Evolutionary conservation across 1,140 invertebrate genomes (phyloP).

Genomic region (Paraescarpia echinospica): DNA sequence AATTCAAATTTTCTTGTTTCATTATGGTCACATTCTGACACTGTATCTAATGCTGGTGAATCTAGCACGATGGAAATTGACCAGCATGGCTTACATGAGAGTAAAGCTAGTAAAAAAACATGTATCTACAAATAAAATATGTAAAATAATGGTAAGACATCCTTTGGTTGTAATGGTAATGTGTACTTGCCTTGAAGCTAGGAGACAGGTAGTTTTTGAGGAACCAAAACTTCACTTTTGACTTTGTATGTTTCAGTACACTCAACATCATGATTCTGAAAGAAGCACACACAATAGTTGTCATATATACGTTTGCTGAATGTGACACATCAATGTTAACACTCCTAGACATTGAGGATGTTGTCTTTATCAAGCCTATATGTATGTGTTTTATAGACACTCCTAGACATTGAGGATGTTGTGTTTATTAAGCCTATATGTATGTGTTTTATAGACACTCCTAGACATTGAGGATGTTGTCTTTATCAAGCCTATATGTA

Average conservation of each 20-base stretch:
- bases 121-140: neutral
- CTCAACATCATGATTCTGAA: constrained; percentile 96
- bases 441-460: too few species aligned
- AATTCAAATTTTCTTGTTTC: neutral
- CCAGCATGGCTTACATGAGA: too few species aligned
- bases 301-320: neutral
- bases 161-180: neutral
- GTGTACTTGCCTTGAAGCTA: constrained; percentile 81
- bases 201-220: constrained; percentile 99
- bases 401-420: too few species aligned
- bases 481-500: too few species aligned
- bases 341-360: neutral
- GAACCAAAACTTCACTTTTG: constrained; percentile 99
- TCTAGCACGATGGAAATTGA: too few species aligned
- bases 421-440: too few species aligned
- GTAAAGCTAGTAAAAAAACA: neutral
- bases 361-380: neutral
- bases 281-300: constrained; percentile 20
- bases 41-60: too few species aligned
- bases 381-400: too few species aligned
- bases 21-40: too few species aligned
- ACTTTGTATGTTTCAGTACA: constrained; percentile 93
- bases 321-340: neutral
- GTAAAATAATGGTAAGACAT: neutral
- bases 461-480: too few species aligned